Evolutionary conservation across 2,888 invertebrate species (phyloP), one percentile per base, ranked within the genome.

Genomic region (Eurois occulta): DNA sequence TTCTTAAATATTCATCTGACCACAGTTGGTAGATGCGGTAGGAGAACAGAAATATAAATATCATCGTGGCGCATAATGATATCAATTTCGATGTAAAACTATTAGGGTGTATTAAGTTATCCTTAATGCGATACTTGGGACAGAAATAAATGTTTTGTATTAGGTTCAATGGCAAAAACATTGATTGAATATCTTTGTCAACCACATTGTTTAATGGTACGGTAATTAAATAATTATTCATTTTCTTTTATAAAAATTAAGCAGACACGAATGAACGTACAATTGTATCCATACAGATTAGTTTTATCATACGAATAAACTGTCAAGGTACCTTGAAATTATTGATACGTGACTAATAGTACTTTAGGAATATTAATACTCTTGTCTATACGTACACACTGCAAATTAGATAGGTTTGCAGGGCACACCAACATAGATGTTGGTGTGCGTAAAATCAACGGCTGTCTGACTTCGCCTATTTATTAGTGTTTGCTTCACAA

Each of bases 81-180:
- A 52, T 11, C 6, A 76, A 18, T 11, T 76, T 76, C 21, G 64
- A 6, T 35, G 18, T 38, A 7, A 66, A 8, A n/a, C n/a, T 68
- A n/a, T 74, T 74, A 18, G 70, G 70, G 13, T 73, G 48, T 18
- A 88, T 83, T 16, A 78, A 77, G 24, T 86, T 81, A 24, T 83
- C 65, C 28, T 77, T 66, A 13, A 88, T 82, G 38, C 38, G 46
- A 38, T 81, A 89, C 69, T 86, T 86, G 4, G 81, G 79, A 24
- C 46, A 60, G 0, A 83, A 77, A 35, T 70, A 62, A 13, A 86
- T 0, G 24, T 48, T 60, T 48, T 86, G 84, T n/a, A 85, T 64
- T 0, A 85, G 8, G 16, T 84, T 72, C 11, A 88, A 62, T 6
- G 87, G 87, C 8, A 43, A 18, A 7, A 87, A 48, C 65, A 88